Evolutionary conservation across 2,113 vertebrate species (phyloP), one percentile per base, ranked within the genome.

Genomic region (Triplophysa rosa): DNA sequence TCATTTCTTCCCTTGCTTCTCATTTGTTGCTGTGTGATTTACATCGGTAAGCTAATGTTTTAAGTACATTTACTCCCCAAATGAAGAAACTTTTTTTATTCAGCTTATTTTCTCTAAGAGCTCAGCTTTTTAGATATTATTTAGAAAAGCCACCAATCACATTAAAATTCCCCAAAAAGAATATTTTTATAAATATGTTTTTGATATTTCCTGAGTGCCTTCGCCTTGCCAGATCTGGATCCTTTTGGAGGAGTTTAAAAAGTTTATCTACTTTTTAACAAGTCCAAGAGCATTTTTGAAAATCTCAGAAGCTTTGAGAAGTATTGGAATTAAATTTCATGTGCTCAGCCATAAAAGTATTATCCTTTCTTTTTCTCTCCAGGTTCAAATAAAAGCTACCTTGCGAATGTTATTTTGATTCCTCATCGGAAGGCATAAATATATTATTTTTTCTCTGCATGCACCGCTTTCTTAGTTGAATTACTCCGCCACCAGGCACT

Each of bases 101-200:
- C 26, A 58, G 19, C 54, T 59, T 72, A 40, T 72, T 40, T 6
- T 58, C 12, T 19, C 19, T 72, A 58, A 72, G 58, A 72, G 69
- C 52, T 71, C 68, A 10, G 13, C 49, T 67, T 47, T 13, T 21
- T 49, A 68, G 21, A 67, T n/a, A 56, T 19, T 33, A n/a, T 56
- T 56, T 56, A n/a, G 54, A 6, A n/a, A 56, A n/a, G 54, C 17
- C 54, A n/a, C 17, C 17, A 56, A 56, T 56, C n/a, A 56, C 19
- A 56, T 56, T 56, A 56, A n/a, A 54, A 70, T 70, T 10, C 5
- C 26, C 67, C 4, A 6, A n/a, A 29, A 56, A 56, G 5, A 56
- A 33, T 56, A 56, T 56, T n/a, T 70, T 17, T 37, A 56, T n/a
- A 56, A 56, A 56, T 56, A 56, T 56, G n/a, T 17, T 56, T 56